Percentiles rank a stretch among this genome's conserved stretches.
These are phyloP conservation scores for Itoplectis maculator DNA, from an alignment of 2,888 invertebrate genomes.

Conservation along the genomic window DNA sequence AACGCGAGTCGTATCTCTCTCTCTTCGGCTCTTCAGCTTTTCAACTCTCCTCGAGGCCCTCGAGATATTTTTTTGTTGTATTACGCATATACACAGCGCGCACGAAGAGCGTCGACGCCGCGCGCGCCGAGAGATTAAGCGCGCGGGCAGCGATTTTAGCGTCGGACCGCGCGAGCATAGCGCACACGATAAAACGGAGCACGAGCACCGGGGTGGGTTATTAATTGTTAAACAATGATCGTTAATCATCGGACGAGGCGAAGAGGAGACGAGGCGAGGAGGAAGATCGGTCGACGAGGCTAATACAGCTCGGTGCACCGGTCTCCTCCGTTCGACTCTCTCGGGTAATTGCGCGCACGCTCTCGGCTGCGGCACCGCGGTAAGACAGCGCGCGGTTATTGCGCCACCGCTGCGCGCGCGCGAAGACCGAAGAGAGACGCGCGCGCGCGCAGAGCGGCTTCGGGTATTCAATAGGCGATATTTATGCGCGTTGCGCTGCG, in stretches of 20 bases:
- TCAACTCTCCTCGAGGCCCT: slow-evolving; percentile 46
- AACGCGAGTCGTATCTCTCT: slow-evolving; percentile 41
- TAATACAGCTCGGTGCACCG: slow-evolving; percentile 53
- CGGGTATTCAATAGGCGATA: slow-evolving; percentile 65
- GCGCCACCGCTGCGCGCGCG: slow-evolving; percentile 34
- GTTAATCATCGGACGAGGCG: slow-evolving; percentile 68
- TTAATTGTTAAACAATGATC: slow-evolving; percentile 73
- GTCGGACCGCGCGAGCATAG: slow-evolving; percentile 37
- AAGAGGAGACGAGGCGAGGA: slow-evolving; percentile 33
- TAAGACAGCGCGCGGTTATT: slow-evolving; percentile 47
- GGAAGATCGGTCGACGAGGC: slow-evolving; percentile 31
- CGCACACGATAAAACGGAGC: slow-evolving; percentile 61
- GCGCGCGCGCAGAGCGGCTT: too few relatives aligned
- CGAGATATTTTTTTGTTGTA: slow-evolving; percentile 50
- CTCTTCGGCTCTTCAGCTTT: slow-evolving; percentile 45
- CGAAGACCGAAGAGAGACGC: too few relatives aligned
- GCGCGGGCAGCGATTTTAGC: slow-evolving; percentile 37
- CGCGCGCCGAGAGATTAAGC: slow-evolving; percentile 57
- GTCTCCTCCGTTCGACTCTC: slow-evolving; percentile 35
- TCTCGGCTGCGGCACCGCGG: slow-evolving; percentile 22
- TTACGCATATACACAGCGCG: slow-evolving; percentile 40
- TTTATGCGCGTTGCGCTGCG: slow-evolving; percentile 64
- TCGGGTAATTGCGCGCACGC: slow-evolving; percentile 62
- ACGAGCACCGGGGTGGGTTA: slow-evolving; percentile 58
- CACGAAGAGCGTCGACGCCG: slow-evolving; percentile 30